Base-by-base conservation (phyloP, 2,797 vertebrate species). In the Erpetoichthys calabaricus region DNA sequence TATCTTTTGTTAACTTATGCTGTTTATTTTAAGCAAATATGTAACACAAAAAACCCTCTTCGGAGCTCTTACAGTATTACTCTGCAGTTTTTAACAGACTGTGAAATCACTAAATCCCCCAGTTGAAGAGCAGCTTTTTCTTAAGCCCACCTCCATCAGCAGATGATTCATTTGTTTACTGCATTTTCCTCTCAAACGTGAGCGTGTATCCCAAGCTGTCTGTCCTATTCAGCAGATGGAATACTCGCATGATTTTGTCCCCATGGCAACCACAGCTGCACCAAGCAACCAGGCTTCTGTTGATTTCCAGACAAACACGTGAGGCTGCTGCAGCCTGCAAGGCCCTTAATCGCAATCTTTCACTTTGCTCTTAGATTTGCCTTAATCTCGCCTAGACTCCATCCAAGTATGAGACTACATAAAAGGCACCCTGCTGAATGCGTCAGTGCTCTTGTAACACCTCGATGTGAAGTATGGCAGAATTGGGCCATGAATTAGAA, bases 201-300 rank as follows among this genome's bases (percentile, higher is more conserved):
- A 1, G 0, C 68, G 45, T 63, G 60, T 59, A 59, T 63, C 75
- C 62, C 67, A 64, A 60, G 60, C 67, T 58, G 69, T 67, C 65
- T 71, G 63, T 68, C 64, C 64, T 62, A 65, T 67, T 65, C n/a
- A 63, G 65, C 73, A 76, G 72, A 80, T 76, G 70, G 72, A 71
- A 68, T 61, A 68, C 68, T 70, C 64, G 45, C 61, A 70, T 64
- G 77, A 73, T 67, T 67, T 64, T 59, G 51, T 80, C 60, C 62
- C 78, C 73, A 81, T 65, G 63, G 75, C 64, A 80, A 79, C 70
- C 42, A 57, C 60, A 58, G 59, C 63, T 74, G 65, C 60, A 71
- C 66, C 2, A 59, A 64, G 71, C 64, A 72, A 62, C 66, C 67
- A 71, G 62, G 6, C 44, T 61, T 63, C 60, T 51, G 57, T 64